Conservation (phyloP, 2,113 vertebrate species). For the Sphaerodactylus townsendi region DNA sequence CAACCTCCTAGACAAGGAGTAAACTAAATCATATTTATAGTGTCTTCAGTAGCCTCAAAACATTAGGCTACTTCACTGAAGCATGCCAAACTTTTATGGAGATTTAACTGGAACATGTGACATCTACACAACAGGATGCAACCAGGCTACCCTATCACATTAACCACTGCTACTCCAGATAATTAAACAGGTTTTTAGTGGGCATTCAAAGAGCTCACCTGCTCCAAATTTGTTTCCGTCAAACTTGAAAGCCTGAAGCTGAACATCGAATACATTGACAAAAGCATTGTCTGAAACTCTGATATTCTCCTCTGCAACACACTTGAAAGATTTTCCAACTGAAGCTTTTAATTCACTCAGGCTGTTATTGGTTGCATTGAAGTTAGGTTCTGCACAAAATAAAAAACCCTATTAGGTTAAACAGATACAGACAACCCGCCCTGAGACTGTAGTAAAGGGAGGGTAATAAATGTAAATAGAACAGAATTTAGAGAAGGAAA, state of each 20-base stretch:
- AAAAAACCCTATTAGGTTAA: background rate
- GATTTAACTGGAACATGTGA: no score
- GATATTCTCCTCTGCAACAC: constrained; percentile 81
- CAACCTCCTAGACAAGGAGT: no score
- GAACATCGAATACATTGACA: constrained; percentile 85
- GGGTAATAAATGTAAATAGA: no score
- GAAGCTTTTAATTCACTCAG: constrained; percentile 84
- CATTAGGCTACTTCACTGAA: no score
- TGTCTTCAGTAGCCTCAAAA: no score
- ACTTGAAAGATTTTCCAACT: constrained; percentile 89
- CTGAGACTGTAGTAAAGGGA: no score
- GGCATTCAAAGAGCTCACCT: constrained; percentile 74
- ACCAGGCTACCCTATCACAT: background rate
- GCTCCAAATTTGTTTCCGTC: constrained; percentile 82
- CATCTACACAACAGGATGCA: background rate
- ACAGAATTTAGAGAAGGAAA: no score
- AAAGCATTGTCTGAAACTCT: constrained; percentile 66
- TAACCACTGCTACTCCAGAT: background rate
- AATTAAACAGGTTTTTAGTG: background rate
- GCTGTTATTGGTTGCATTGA: constrained; percentile 69
- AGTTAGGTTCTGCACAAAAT: constrained; percentile 41
- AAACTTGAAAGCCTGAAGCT: constrained; percentile 89
- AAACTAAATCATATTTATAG: no score
- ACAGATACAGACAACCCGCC: background rate
- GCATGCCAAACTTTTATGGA: no score